Evolutionary conservation across 2,888 invertebrate genomes (phyloP), one percentile per base, ranked within the genome.

Genomic region (Diadegma fenestrale): DNA sequence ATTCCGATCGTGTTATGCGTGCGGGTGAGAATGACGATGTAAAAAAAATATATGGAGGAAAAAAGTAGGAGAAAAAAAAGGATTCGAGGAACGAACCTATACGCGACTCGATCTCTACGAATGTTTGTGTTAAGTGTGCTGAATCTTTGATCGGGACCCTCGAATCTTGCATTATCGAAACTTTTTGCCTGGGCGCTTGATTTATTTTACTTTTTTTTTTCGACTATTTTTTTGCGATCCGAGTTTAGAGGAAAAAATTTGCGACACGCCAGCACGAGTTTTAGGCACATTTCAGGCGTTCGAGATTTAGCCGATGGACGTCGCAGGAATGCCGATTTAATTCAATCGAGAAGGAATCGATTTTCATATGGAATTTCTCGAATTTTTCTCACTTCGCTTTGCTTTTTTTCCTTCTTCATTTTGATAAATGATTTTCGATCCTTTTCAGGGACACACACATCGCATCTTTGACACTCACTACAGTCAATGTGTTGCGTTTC

Each of bases 1-100:
- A 91, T 90, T 91, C 89, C 88, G 88, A 92, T 92, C 92, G 89
- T 89, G 88, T 89, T 89, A 90, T 88, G 89, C 90, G 90, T 91
- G 89, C 90, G 91, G 90, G 89, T 89, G 90, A 90, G 86, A 87
- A 82, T 82, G 90, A 90, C 83, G 85, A 80, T 73, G 85, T 78
- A 75, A 87, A 88, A 90, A 86, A 68, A 84, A 84, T 80, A 64
- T 82, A 84, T 73, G 84, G 43, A 72, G 80, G 22, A 45, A 10
- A 66, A 84, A 77, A 78, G 58, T 69, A 73, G 58, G 76, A 72
- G 66, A 76, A 85, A 86, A 68, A 69, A 63, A 80, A 80, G 72
- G 63, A 80, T 80, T 80, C 80, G 73, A 80, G 33, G 73, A 80
- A 72, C 48, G 64, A 26, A 48, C 51, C 48, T 30, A 64, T 79